phyloP scores from a whole-genome alignment of 2,113 vertebrate species.

The Furnarius figulus region DNA sequence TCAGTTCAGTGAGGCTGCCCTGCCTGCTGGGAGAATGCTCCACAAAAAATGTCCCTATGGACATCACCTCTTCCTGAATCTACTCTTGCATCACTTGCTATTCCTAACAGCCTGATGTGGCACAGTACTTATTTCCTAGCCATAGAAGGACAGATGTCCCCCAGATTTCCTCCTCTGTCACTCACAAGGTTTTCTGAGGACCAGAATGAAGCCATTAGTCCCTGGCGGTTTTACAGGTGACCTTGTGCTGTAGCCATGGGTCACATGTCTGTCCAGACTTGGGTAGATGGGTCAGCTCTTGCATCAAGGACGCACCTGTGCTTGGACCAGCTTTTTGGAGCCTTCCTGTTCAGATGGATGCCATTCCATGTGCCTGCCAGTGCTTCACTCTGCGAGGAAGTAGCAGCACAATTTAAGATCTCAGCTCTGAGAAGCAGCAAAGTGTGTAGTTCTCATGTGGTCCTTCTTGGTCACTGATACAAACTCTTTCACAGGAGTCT shows the following conservation, averaged over 20 bases:
- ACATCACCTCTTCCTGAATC: neutral
- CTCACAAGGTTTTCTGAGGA: neutral
- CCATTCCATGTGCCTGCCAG: neutral
- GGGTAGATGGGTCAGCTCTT: neutral
- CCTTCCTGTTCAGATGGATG: neutral
- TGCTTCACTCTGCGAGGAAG: neutral
- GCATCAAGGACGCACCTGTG: accelerated
- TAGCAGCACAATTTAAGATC: neutral
- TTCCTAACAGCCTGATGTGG: neutral
- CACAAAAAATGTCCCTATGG: neutral
- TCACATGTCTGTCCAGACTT: neutral
- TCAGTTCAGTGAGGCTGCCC: neutral
- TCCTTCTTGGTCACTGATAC: neutral
- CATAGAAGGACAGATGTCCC: neutral
- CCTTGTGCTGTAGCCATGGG: neutral
- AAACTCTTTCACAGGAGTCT: neutral
- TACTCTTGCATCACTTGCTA: neutral
- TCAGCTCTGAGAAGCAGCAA: neutral
- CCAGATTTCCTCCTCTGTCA: neutral
- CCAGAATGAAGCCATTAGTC: neutral
- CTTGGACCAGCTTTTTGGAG: neutral
- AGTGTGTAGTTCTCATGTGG: neutral
- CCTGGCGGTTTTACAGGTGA: neutral
- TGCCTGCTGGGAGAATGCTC: neutral
- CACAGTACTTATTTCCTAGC: neutral